Evolutionary conservation across 1,140 invertebrate genomes (phyloP).

Genomic region (Sarcophaga peregrina): DNA sequence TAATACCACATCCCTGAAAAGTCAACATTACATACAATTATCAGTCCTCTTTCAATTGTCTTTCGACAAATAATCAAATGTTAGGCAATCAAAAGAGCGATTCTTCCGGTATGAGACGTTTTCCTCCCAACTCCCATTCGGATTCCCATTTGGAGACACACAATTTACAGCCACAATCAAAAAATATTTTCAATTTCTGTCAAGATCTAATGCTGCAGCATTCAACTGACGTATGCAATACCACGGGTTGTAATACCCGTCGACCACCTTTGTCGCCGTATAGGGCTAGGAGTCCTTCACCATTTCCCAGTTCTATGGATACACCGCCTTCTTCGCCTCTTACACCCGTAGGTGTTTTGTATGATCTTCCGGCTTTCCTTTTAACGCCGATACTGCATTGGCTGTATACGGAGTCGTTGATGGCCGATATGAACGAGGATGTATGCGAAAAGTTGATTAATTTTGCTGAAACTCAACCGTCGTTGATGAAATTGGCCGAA

Average conservation of each 20-base stretch:
- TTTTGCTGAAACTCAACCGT: constrained; percentile 67
- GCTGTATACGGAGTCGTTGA: constrained; percentile 74
- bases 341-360: constrained; percentile 59
- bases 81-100: neutral
- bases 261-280: constrained; percentile 61
- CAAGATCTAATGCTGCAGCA: constrained; percentile 58
- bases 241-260: constrained; percentile 51
- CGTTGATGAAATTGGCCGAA: constrained; percentile 69
- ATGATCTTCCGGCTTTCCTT: constrained; percentile 70
- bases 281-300: constrained; percentile 58
- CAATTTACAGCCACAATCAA: constrained; percentile 49
- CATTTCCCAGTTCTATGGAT: constrained; percentile 59
- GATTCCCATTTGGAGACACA: constrained; percentile 58
- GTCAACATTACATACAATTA: constrained; percentile 51
- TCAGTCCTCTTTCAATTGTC: constrained; percentile 61
- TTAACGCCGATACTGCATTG: constrained; percentile 72
- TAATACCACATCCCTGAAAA: constrained; percentile 41
- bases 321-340: constrained; percentile 63
- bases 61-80: constrained; percentile 46
- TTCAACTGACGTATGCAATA: constrained; percentile 6
- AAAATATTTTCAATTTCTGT: constrained; percentile 63
- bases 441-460: constrained; percentile 71
- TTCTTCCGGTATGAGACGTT: constrained; percentile 45
- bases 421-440: constrained; percentile 70
- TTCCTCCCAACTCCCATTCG: constrained; percentile 55